Conservation (phyloP, 2,113 vertebrate species). For the Colinus virginianus region DNA sequence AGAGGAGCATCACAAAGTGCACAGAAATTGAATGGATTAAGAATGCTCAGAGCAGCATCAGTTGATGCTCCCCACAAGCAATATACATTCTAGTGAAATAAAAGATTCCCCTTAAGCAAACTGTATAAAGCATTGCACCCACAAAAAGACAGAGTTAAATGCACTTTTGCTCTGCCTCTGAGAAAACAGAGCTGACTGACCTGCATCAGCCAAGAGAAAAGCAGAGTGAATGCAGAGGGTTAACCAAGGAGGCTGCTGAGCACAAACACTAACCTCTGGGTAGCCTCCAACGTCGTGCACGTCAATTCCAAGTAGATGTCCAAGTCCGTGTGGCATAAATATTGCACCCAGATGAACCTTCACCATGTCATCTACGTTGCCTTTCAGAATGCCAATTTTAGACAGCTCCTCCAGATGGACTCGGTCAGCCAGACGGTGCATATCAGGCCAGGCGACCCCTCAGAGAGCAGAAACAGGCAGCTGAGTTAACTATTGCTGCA, state of each 20-base stretch:
- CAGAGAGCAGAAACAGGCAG: constrained; percentile 33
- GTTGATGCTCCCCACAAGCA: not conserved
- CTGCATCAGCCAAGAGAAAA: not conserved
- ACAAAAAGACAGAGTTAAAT: not conserved
- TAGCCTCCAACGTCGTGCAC: constrained; percentile 98
- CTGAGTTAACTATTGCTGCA: constrained; percentile 30
- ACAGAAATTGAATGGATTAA: not conserved
- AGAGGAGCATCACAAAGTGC: rapidly evolving
- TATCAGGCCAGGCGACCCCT: constrained; percentile 94
- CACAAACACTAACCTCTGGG: constrained; percentile 86
- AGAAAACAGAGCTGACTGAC: not conserved
- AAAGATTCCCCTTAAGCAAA: not conserved
- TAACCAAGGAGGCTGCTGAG: not conserved
- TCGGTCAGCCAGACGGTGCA: constrained; percentile 93
- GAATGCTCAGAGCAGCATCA: rapidly evolving
- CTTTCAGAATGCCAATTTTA: constrained; percentile 86
- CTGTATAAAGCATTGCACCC: not conserved
- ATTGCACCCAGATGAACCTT: constrained; percentile 91
- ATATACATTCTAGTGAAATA: not conserved
- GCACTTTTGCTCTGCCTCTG: not conserved
- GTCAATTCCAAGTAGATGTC: constrained; percentile 95
- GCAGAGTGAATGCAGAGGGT: not conserved
- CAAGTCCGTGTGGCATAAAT: constrained; percentile 97
- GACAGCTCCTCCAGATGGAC: constrained; percentile 93
- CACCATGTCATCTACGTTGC: constrained; percentile 91